Evolutionary conservation across 2,888 invertebrate genomes (phyloP).

Genomic region (Sesia apiformis): DNA sequence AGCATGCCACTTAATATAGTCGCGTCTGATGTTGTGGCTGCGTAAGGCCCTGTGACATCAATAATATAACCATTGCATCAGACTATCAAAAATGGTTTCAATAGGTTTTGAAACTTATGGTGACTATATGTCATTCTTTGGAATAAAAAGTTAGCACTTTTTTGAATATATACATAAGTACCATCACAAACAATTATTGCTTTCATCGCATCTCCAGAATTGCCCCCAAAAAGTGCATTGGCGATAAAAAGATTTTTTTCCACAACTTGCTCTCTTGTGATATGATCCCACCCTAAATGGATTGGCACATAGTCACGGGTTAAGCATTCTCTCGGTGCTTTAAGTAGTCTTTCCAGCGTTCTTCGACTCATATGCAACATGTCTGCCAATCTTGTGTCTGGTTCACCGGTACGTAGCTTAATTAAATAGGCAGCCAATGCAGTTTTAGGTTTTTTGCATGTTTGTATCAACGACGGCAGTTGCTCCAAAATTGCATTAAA

Average conservation of each 20-base stretch:
- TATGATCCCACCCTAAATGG: conserved; percentile 2
- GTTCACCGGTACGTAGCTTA: too few relatives aligned
- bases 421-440: too few relatives aligned
- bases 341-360: too few relatives aligned
- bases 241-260: not conserved
- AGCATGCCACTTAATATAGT: not conserved
- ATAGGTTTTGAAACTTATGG: conserved; percentile 7
- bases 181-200: conserved; percentile 6
- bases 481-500: too few relatives aligned
- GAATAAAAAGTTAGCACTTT: conserved; percentile 7
- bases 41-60: conserved; percentile 11
- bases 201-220: not conserved
- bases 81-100: conserved; percentile 13
- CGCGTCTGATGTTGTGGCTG: conserved; percentile 6
- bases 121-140: conserved; percentile 8
- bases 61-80: conserved; percentile 12
- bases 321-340: not conserved
- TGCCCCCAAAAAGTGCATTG: not conserved
- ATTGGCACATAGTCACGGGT: conserved; percentile 2
- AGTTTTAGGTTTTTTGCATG: too few relatives aligned
- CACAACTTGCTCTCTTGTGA: not conserved
- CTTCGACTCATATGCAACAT: too few relatives aligned
- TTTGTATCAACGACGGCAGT: too few relatives aligned
- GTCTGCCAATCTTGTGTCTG: too few relatives aligned
- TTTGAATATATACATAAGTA: conserved; percentile 5